phyloP scores from a whole-genome alignment of 2,888 invertebrate species.

The Stictocephala bisonia region DNA sequence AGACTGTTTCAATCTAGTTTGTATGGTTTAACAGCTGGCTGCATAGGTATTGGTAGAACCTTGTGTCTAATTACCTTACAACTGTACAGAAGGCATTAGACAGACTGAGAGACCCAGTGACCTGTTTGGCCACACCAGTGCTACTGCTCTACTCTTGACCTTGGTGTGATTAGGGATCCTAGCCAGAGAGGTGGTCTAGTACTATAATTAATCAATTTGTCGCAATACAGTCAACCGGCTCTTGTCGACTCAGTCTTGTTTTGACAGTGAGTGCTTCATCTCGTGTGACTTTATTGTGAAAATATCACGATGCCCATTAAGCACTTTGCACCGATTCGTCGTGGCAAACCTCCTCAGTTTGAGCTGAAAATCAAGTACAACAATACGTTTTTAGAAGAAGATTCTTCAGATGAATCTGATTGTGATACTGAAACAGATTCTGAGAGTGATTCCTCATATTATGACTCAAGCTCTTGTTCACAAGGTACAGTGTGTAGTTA shows the following conservation, averaged over 20 bases:
- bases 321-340: constrained; percentile 31
- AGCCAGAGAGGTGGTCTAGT: constrained; percentile 8
- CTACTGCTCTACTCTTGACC: constrained; percentile 8
- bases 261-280: background rate
- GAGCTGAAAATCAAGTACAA: constrained; percentile 30
- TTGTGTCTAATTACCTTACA: constrained; percentile 30
- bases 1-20: too few species aligned
- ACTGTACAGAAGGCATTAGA: background rate
- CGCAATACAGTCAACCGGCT: constrained; percentile 18
- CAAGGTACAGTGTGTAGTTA: too few species aligned
- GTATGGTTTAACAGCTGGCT: too few species aligned
- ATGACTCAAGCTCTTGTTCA: background rate
- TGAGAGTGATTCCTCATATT: background rate
- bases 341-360: constrained; percentile 23
- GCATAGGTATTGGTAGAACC: too few species aligned
- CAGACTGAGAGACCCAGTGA: constrained; percentile 1
- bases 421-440: constrained; percentile 1
- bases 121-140: constrained; percentile 10
- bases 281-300: background rate
- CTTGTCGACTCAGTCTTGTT: background rate
- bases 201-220: constrained; percentile 37
- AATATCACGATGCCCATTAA: constrained; percentile 26
- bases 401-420: constrained; percentile 14
- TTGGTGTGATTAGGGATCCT: constrained; percentile 20
- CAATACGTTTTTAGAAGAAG: constrained; percentile 12